Evolutionary conservation across 2,888 invertebrate species (phyloP), one percentile per base, ranked within the genome.

Genomic region (Vesta saturnalis): DNA sequence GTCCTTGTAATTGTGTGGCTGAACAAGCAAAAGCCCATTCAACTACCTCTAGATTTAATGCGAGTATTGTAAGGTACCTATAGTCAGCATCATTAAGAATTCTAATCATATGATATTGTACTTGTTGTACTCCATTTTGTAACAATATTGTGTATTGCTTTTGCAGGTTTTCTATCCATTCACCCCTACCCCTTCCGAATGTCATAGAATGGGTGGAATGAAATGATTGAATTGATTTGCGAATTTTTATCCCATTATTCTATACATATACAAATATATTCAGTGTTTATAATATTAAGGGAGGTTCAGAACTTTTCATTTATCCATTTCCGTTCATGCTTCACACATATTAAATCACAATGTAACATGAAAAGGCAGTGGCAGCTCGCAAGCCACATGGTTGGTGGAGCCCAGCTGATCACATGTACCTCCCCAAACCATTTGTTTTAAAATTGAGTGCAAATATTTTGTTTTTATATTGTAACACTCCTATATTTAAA

Each of bases 21-120:
- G 88, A 86, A 78, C 94, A 95, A 14, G 90, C 92, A 79, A 90
- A 94, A 15, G 94, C 82, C 95, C 95, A 95, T 71, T 93, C 91
- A 52, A 86, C 88, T 19, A 87, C 87, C 56, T 90, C 89, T 12
- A 92, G 85, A 81, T 93, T 92, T 0, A 90, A 81, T 0, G 90
- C 87, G 76, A 93, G 89, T 1, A 94, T 86, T 0, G 91, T 90
- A 4, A 91, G 85, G 71, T 86, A 87, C 79, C 88, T 85, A 76
- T 89, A 86, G 70, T 86, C 87, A 0, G 87, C 85, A 71, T 86
- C 86, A 35, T 83, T 83, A 0, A 86, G 83, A 14, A 92, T 81
- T 60, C 90, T 85, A 74, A 92, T 86, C 89, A 91, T 91, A 54
- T 92, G 81, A 80, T 82, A 83, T 22, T 79, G 75, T 1, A 79